Base-by-base conservation (phyloP, 2,888 invertebrate species). In the Tipula lateralis region DNA sequence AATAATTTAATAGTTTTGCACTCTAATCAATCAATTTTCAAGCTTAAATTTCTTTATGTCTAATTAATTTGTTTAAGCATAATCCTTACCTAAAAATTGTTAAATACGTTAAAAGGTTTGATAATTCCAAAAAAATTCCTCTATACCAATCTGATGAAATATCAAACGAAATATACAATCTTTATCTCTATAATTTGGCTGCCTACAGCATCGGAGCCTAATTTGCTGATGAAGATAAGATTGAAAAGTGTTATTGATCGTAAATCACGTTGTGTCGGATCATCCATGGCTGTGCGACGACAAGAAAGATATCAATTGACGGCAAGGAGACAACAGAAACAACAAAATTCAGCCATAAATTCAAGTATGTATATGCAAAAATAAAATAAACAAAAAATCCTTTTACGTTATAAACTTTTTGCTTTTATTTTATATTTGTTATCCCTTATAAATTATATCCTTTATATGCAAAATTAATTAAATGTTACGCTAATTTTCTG, bases 241-340 rank as follows among this genome's bases (percentile, higher is more conserved):
- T 93, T 96, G 90, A 97, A 96, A 92, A 96, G 98, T 90, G 97
- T 98, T 90, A 95, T 97, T 92, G 97, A 98, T 91, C 94, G 97
- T 87, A 94, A 98, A 90, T 96, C 96, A 90, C 88, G 90, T 85
- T 66, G 66, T 24, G 89, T 88, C 86, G 97, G 97, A 90, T 97
- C 98, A 88, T 94, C 97, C 91, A 95, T 93, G 88, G 91, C 94
- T 87, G 93, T 96, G 88, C 93, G 97, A 87, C 94, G 97, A 87
- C 96, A 95, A 90, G 94, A 94, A 88, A 92, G 93, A 87, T 92
- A 94, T 89, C 94, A 95, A 91, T 94, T 89, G 88, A 89, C 92
- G 87, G 92, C 91, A 86, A 91, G 92, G 89, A 91, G 91, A 86
- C 86, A 87, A 86, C 89, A 90, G 87, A 90, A 90, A 86, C 86